Percentiles rank a stretch among this genome's conserved stretches.
Evolutionary conservation across 2,797 vertebrate genomes (phyloP).

Genomic region (Rhyacichthys aspro): DNA sequence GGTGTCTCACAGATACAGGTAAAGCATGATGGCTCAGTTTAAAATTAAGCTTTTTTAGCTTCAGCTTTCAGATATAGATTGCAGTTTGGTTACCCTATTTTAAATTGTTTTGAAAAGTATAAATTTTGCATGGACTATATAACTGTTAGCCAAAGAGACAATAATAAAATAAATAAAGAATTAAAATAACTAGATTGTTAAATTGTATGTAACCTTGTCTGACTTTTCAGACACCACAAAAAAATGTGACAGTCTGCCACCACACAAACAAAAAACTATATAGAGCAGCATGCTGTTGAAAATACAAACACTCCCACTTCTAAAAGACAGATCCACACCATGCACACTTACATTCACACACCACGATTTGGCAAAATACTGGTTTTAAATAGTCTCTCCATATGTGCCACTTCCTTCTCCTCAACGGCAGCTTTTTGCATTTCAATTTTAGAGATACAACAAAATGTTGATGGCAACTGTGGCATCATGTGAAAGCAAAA

Average conservation of each 20-base stretch:
- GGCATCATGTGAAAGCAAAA: conserved; percentile 47
- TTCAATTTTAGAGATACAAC: conserved; percentile 39
- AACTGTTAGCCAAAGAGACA: not conserved
- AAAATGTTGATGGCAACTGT: conserved; percentile 36
- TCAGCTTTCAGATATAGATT: not conserved
- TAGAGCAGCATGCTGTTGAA: conserved; percentile 95
- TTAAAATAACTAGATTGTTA: conserved; percentile 22
- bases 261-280: conserved; percentile 79
- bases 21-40: no score
- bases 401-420: conserved; percentile 20
- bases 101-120: not conserved
- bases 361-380: conserved; percentile 93
- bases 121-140: not conserved
- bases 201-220: conserved; percentile 7
- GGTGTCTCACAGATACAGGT: conserved; percentile 1
- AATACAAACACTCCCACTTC: conserved; percentile 67
- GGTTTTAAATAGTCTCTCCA: conserved; percentile 40
- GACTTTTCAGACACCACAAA: conserved; percentile 72
- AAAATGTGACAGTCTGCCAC: conserved; percentile 78
- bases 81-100: not conserved
- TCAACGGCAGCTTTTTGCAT: conserved; percentile 40
- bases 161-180: conserved; percentile 14
- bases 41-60: not conserved
- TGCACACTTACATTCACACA: conserved; percentile 76
- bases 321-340: conserved; percentile 78